Evolutionary conservation across 2,888 invertebrate species (phyloP).

Genomic region (Drosophila demipolita): DNA sequence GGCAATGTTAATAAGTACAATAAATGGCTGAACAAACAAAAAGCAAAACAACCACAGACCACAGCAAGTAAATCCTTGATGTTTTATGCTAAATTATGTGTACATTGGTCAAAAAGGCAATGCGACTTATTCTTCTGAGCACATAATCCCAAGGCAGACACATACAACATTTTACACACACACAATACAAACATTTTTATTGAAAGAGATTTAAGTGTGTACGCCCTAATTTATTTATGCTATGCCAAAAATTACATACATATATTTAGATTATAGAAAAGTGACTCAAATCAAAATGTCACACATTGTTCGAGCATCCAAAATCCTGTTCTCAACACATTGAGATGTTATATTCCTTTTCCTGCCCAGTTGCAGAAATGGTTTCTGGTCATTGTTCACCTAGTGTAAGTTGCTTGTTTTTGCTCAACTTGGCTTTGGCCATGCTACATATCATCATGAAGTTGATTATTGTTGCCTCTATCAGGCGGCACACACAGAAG

Average conservation of each 20-base stretch:
- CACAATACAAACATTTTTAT: not conserved
- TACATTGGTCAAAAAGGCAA: constrained; percentile 21
- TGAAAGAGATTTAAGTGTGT: constrained; percentile 16
- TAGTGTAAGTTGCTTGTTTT: constrained; percentile 40
- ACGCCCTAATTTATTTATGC: constrained; percentile 29
- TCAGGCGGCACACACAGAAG: constrained; percentile 78
- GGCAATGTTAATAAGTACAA: constrained; percentile 58
- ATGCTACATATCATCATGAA: constrained; percentile 78
- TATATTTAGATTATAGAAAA: constrained; percentile 29
- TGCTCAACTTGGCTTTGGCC: constrained; percentile 53
- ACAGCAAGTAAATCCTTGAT: constrained; percentile 22
- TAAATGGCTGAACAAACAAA: constrained; percentile 48
- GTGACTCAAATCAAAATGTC: constrained; percentile 29
- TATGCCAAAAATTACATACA: constrained; percentile 29
- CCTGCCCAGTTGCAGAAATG: constrained; percentile 2
- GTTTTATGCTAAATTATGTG: constrained; percentile 47
- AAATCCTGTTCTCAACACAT: constrained; percentile 4
- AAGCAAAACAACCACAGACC: constrained; percentile 8
- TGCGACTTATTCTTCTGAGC: constrained; percentile 14
- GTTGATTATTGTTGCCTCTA: constrained; percentile 77
- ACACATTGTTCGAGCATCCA: constrained; percentile 13
- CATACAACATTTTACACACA: not conserved
- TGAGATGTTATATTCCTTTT: constrained; percentile 1
- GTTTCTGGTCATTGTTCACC: constrained; percentile 43
- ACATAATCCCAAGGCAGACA: constrained; percentile 27